Evolutionary conservation across 2,888 invertebrate species (phyloP).

Genomic region (Tinea pellionella): DNA sequence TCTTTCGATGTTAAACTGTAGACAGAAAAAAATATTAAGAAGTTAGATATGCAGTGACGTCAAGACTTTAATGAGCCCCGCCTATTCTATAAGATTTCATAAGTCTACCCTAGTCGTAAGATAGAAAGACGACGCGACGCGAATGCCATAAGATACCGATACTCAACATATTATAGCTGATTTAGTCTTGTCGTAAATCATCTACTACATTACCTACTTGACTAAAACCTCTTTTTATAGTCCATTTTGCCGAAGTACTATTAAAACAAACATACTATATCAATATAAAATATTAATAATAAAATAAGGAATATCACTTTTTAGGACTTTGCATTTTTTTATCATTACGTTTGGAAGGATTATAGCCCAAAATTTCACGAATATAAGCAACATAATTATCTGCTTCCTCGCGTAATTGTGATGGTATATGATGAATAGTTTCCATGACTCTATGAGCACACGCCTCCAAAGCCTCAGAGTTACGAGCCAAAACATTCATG

Average conservation of each 20-base stretch:
- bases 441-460: constrained; percentile 29
- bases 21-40: no score
- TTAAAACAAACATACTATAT: neutral
- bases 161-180: constrained; percentile 29
- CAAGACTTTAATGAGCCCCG: no score
- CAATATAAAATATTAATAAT: neutral
- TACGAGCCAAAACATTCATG: constrained; percentile 28
- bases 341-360: neutral
- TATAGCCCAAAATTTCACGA: constrained; percentile 30
- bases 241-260: neutral
- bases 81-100: neutral
- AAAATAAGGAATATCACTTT: neutral
- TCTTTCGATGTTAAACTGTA: no score
- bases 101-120: neutral
- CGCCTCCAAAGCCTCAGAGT: constrained; percentile 38
- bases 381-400: constrained; percentile 33
- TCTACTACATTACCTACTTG: constrained; percentile 3
- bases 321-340: neutral
- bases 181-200: constrained; percentile 21
- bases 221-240: neutral
- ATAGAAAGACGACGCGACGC: neutral
- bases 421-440: constrained; percentile 30
- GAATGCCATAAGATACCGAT: constrained; percentile 26
- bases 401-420: constrained; percentile 31
- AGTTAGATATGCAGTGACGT: no score